phyloP scores from a whole-genome alignment of 2,797 vertebrate genomes.

The Enteromius mattozi region DNA sequence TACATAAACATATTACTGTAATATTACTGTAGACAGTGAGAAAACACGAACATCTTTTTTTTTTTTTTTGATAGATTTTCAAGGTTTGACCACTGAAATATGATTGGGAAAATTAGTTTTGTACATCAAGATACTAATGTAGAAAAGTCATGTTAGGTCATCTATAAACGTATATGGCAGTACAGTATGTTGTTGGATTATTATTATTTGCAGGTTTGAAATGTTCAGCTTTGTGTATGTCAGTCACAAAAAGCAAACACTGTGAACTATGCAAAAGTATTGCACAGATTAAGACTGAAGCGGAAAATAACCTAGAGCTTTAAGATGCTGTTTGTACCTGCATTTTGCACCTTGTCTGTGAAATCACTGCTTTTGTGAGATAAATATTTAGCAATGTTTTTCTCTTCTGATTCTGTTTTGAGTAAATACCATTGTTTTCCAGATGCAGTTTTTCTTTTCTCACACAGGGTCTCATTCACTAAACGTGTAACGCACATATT shows the following conservation, averaged over 20 bases:
- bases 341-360: slow-evolving; percentile 5
- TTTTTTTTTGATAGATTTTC: background rate
- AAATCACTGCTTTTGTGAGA: background rate
- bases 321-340: background rate
- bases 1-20: slow-evolving; percentile 12
- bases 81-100: background rate
- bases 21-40: background rate
- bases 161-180: background rate
- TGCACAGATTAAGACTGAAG: background rate
- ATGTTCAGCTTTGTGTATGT: slow-evolving; percentile 15
- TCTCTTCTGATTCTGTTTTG: background rate
- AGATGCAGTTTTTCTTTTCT: background rate
- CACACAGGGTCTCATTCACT: background rate
- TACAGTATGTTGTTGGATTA: slow-evolving; percentile 1
- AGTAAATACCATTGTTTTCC: slow-evolving; percentile 27
- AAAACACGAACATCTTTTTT: background rate
- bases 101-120: slow-evolving; percentile 10
- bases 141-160: background rate
- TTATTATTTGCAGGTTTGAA: slow-evolving; percentile 1
- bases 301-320: background rate
- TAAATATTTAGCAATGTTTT: slow-evolving; percentile 2
- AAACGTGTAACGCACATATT: background rate
- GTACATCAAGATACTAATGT: slow-evolving; percentile 3
- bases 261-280: slow-evolving; percentile 39
- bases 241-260: slow-evolving; percentile 21